Evolutionary conservation across 2,113 vertebrate species (phyloP).

Genomic region (Stictonetta naevosa): DNA sequence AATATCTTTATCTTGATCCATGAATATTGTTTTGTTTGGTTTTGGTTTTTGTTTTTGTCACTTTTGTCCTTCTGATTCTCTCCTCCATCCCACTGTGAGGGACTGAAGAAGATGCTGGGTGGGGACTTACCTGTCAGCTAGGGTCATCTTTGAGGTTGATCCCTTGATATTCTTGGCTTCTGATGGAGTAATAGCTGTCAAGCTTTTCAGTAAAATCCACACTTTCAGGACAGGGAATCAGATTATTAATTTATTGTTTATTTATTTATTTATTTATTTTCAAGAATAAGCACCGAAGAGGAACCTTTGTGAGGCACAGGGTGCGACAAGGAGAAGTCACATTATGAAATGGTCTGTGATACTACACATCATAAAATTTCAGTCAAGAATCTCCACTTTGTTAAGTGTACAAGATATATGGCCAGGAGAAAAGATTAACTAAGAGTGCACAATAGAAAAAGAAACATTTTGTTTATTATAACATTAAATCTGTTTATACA

Average conservation of each 20-base stretch:
- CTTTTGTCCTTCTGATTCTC: background rate
- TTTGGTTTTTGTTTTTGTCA: background rate
- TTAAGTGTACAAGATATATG: background rate
- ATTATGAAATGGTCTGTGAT: background rate
- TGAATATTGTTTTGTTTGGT: background rate
- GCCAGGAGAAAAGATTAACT: background rate
- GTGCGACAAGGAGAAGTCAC: background rate
- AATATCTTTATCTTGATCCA: background rate
- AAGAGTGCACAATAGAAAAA: background rate
- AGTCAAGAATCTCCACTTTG: background rate
- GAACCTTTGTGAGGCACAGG: background rate
- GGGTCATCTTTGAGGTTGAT: background rate
- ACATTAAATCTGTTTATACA: background rate
- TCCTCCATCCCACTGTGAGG: background rate
- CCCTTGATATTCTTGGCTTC: background rate
- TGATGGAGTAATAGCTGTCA: background rate
- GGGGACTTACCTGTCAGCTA: background rate
- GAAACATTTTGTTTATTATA: background rate
- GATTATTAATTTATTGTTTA: too few relatives aligned
- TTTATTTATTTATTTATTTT: background rate
- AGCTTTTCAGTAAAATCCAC: background rate
- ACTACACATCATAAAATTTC: background rate
- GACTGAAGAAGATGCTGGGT: accelerated
- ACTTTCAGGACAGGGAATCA: background rate
- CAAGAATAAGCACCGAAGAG: background rate